Percentiles rank a stretch among this genome's conserved stretches.
Conservation (phyloP, 2,113 vertebrate species). For the Ageneiosus marmoratus region DNA sequence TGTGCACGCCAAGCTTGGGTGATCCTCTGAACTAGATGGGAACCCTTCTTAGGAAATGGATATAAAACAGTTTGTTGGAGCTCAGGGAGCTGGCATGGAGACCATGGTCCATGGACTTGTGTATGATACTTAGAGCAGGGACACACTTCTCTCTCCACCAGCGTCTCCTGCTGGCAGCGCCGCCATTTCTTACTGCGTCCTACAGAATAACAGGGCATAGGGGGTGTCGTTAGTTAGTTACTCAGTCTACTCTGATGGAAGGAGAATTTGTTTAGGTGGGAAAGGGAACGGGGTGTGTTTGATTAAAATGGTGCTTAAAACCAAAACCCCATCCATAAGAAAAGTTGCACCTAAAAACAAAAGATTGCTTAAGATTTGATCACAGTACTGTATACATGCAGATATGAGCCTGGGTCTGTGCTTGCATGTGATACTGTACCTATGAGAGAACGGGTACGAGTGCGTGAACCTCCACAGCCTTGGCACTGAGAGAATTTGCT, state of each 20-base stretch:
- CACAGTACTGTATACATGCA: too few relatives aligned
- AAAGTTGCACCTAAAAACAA: neutral
- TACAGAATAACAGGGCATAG: constrained; percentile 35
- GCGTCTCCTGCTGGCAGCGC: constrained; percentile 75
- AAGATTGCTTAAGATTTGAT: too few relatives aligned
- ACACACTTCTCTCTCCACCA: constrained; percentile 67
- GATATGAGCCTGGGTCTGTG: neutral
- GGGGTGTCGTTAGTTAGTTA: neutral
- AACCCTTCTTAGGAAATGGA: constrained; percentile 26
- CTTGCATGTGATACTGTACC: constrained; percentile 61
- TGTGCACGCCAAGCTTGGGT: constrained; percentile 50
- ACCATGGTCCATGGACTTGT: constrained; percentile 81
- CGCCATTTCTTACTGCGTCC: constrained; percentile 82
- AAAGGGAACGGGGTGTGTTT: too few relatives aligned
- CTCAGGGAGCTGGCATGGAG: constrained; percentile 75
- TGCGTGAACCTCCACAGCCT: constrained; percentile 72
- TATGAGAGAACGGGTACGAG: constrained; percentile 76
- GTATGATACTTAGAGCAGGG: constrained; percentile 71
- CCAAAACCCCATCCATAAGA: too few relatives aligned
- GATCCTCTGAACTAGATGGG: constrained; percentile 38
- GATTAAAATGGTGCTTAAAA: neutral
- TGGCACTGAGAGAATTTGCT: constrained; percentile 78
- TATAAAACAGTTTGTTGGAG: constrained; percentile 4
- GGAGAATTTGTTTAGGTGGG: neutral
- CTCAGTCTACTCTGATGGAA: neutral